Percentiles rank a stretch among this genome's conserved stretches.
phyloP scores from a whole-genome alignment of 2,797 vertebrate species.

The Smutsia temminckii region DNA sequence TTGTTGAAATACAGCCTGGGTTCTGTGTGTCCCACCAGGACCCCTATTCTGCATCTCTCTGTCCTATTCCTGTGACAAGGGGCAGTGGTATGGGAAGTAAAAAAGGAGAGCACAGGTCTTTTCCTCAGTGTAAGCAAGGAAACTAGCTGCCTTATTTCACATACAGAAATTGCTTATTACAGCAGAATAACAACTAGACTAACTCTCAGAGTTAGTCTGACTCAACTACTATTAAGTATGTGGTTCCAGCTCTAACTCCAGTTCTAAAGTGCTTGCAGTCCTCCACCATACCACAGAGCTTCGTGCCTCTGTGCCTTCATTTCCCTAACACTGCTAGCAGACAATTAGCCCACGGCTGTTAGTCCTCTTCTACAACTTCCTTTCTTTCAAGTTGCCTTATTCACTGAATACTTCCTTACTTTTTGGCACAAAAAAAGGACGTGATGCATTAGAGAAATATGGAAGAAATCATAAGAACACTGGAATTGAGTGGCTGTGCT shows the following conservation, averaged over 20 bases:
- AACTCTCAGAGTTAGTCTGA: background rate
- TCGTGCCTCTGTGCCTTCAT: background rate
- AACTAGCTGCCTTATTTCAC: background rate
- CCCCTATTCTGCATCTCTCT: background rate
- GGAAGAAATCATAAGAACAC: background rate
- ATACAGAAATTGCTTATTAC: background rate
- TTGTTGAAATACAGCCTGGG: background rate
- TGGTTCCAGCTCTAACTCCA: background rate
- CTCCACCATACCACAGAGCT: too few species aligned
- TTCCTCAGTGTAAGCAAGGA: background rate
- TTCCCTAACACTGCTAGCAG: background rate
- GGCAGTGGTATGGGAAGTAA: background rate
- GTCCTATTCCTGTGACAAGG: background rate
- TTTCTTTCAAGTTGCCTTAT: background rate
- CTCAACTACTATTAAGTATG: background rate
- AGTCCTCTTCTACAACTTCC: background rate
- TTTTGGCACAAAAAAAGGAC: background rate
- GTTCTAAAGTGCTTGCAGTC: background rate
- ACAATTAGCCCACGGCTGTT: background rate
- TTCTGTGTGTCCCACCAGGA: background rate
- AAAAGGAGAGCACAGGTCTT: background rate
- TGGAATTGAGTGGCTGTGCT: background rate
- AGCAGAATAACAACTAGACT: background rate
- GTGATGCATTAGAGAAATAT: background rate
- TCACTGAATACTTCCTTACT: background rate